Conservation (phyloP, 1,140 invertebrate species). For the Semibalanus balanoides region DNA sequence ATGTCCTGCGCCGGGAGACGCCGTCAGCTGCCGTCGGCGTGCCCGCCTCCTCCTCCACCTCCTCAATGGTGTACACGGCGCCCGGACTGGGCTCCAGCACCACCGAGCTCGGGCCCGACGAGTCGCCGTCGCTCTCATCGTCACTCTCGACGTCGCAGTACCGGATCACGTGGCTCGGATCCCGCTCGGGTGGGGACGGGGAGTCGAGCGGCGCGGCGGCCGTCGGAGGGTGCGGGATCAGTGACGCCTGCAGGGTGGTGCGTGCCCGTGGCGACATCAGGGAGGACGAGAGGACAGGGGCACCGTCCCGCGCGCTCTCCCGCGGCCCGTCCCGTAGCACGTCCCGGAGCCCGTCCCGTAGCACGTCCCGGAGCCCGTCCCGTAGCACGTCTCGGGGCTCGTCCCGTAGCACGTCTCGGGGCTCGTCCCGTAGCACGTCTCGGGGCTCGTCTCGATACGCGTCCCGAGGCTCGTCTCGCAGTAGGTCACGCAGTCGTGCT, state of each 20-base stretch:
- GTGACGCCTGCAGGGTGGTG: constrained; percentile 35
- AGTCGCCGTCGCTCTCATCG: constrained; percentile 64
- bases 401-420: too few relatives aligned
- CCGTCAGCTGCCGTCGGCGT: constrained; percentile 35
- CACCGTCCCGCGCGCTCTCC: too few relatives aligned
- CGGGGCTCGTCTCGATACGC: too few relatives aligned
- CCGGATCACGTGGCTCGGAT: constrained; percentile 65
- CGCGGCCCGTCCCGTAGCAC: too few relatives aligned
- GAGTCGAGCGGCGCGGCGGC: constrained; percentile 69
- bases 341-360: too few relatives aligned
- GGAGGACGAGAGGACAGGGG: too few relatives aligned
- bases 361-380: too few relatives aligned
- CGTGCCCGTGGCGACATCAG: too few relatives aligned
- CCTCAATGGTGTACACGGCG: constrained; percentile 40
- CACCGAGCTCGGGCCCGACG: constrained; percentile 68
- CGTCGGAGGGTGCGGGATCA: constrained; percentile 80
- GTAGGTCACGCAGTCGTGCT: too few relatives aligned
- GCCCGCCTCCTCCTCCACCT: constrained; percentile 38
- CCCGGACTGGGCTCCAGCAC: constrained; percentile 47
- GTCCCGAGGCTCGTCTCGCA: too few relatives aligned
- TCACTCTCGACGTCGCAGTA: constrained; percentile 72
- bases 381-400: too few relatives aligned
- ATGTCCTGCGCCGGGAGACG: constrained; percentile 31
- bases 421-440: too few relatives aligned
- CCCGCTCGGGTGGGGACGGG: constrained; percentile 60